Evolutionary conservation across 1,140 invertebrate species (phyloP).

Genomic region (Drosophila gunungcola): DNA sequence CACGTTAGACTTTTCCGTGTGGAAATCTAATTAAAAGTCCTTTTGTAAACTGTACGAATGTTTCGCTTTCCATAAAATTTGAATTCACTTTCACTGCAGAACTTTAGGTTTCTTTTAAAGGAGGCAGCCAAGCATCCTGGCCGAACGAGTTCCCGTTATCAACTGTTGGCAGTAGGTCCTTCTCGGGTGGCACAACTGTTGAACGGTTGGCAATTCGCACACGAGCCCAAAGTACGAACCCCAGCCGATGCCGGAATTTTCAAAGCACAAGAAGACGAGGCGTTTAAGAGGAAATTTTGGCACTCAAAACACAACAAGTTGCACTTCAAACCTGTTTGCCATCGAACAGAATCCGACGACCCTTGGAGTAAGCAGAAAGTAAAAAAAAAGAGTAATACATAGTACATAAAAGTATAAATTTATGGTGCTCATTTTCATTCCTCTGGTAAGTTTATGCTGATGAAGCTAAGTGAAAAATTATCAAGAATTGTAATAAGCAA

Average conservation of each 20-base stretch:
- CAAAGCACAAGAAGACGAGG: slow-evolving; percentile 20
- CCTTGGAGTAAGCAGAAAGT: slow-evolving; percentile 11
- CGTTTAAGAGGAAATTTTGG: slow-evolving; percentile 11
- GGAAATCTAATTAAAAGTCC: slow-evolving; percentile 40
- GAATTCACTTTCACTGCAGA: slow-evolving; percentile 4
- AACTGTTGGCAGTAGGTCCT: slow-evolving; percentile 52
- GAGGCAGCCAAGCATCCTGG: slow-evolving; percentile 36
- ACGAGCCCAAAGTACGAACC: slow-evolving; percentile 7
- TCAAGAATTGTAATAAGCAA: slow-evolving; percentile 28
- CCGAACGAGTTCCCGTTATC: slow-evolving; percentile 68
- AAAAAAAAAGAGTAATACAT: slow-evolving; percentile 6
- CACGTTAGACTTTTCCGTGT: slow-evolving; percentile 19
- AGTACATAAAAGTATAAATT: slow-evolving; percentile 21
- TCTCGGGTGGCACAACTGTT: slow-evolving; percentile 58
- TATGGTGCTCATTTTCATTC: slow-evolving; percentile 36
- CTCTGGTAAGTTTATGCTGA: slow-evolving; percentile 39
- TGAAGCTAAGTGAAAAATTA: slow-evolving; percentile 49
- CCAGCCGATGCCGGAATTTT: slow-evolving; percentile 10
- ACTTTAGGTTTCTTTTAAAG: neutral
- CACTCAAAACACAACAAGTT: slow-evolving; percentile 77
- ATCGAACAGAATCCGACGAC: slow-evolving; percentile 53
- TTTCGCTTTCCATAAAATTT: slow-evolving; percentile 1
- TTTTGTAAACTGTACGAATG: neutral
- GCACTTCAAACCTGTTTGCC: slow-evolving; percentile 41
- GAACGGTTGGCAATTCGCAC: slow-evolving; percentile 33